Percentiles rank a stretch among this genome's conserved stretches.
These are phyloP conservation scores for Cheilosia urbana DNA, from an alignment of 2,888 invertebrate genomes.

Conservation along the genomic window DNA sequence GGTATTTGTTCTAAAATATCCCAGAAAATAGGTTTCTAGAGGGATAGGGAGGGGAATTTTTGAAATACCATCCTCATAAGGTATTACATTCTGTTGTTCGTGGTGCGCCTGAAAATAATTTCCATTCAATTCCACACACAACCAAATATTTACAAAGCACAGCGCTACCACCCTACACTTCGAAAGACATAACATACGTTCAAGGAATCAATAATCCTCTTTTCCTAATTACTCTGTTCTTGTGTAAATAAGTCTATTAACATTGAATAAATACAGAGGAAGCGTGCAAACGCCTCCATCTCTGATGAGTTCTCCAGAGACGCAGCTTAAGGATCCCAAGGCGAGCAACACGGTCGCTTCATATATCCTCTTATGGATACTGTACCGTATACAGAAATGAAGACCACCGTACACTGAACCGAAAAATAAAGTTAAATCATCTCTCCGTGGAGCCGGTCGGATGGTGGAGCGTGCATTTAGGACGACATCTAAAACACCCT, in stretches of 20 bases:
- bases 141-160: slow-evolving; percentile 12
- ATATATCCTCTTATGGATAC: slow-evolving; percentile 55
- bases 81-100: slow-evolving; percentile 12
- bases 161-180: slow-evolving; percentile 9
- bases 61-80: slow-evolving; percentile 55
- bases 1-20: slow-evolving; percentile 12
- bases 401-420: slow-evolving; percentile 30
- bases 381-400: background rate
- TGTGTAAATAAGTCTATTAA: slow-evolving; percentile 75
- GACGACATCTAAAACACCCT: slow-evolving; percentile 48
- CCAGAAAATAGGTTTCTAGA: background rate
- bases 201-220: slow-evolving; percentile 75
- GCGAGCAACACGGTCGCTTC: slow-evolving; percentile 57
- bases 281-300: slow-evolving; percentile 18
- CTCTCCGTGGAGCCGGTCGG: slow-evolving; percentile 15
- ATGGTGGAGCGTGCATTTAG: slow-evolving; percentile 39
- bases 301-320: slow-evolving; percentile 24
- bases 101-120: slow-evolving; percentile 20
- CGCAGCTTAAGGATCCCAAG: slow-evolving; percentile 35
- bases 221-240: slow-evolving; percentile 75
- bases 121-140: slow-evolving; percentile 32
- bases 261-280: slow-evolving; percentile 66
- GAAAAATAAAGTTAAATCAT: slow-evolving; percentile 62
- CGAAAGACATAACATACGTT: slow-evolving; percentile 15
- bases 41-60: slow-evolving; percentile 35